These are phyloP conservation scores for Drosophila anomalata DNA, from an alignment of 2,888 invertebrate genomes.

Conservation along the genomic window DNA sequence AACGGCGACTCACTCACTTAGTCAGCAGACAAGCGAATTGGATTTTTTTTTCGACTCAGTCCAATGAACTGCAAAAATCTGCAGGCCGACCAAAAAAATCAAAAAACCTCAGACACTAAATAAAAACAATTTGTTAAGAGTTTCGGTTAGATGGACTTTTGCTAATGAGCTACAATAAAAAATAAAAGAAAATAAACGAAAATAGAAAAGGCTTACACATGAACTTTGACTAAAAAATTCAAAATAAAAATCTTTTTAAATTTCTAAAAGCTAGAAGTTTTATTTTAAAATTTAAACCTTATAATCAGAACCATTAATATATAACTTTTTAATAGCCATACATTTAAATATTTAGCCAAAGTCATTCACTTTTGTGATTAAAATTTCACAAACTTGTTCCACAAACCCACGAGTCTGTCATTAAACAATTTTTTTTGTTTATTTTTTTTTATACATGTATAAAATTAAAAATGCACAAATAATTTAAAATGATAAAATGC, in stretches of 20 bases:
- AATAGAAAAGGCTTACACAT: neutral
- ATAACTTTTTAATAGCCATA: too few species aligned
- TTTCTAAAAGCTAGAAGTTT: too few species aligned
- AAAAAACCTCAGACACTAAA: conserved; percentile 8
- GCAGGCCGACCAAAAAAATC: conserved; percentile 27
- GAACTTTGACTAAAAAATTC: neutral
- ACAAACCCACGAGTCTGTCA: neutral
- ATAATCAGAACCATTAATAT: too few species aligned
- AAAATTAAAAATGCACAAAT: conserved; percentile 8
- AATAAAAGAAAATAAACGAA: neutral
- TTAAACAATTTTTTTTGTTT: conserved; percentile 7
- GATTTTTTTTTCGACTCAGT: conserved; percentile 44
- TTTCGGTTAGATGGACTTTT: conserved; percentile 28
- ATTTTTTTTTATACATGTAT: neutral
- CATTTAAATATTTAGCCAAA: conserved; percentile 8
- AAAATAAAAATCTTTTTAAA: too few species aligned
- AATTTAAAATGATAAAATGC: conserved; percentile 1
- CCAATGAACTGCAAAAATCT: conserved; percentile 73
- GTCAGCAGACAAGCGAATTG: conserved; percentile 51
- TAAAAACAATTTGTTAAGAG: conserved; percentile 14
- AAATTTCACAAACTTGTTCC: conserved; percentile 28
- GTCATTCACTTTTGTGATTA: conserved; percentile 14
- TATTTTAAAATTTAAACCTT: too few species aligned
- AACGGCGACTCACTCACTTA: conserved; percentile 73
- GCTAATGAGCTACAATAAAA: conserved; percentile 37